A percentile compares a stretch with the other conserved stretches of the same genome.
Conservation (phyloP, 2,888 invertebrate species). For the Leucania comma region DNA sequence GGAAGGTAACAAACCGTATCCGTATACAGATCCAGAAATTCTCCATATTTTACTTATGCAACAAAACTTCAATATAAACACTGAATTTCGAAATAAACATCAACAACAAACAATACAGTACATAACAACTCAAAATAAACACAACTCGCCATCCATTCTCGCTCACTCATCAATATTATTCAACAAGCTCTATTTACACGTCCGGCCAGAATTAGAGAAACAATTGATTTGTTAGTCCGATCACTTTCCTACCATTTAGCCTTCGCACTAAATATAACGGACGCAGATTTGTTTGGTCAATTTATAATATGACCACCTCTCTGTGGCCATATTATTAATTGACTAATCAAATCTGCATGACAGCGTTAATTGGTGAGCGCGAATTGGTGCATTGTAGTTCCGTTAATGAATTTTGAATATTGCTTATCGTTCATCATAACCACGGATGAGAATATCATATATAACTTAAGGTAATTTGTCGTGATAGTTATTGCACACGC, state of each 20-base stretch:
- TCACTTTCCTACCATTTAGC: neutral
- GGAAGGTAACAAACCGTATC: too few relatives aligned
- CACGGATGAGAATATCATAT: too few relatives aligned
- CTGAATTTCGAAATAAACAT: neutral
- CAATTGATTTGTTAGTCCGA: slow-evolving; percentile 24
- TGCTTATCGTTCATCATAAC: too few relatives aligned
- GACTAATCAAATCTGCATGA: too few relatives aligned
- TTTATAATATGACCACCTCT: slow-evolving; percentile 21
- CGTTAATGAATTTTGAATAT: too few relatives aligned
- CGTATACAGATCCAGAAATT: too few relatives aligned
- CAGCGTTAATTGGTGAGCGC: too few relatives aligned
- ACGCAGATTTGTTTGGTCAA: neutral
- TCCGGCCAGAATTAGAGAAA: slow-evolving; percentile 13
- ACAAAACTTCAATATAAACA: neutral
- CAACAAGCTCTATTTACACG: slow-evolving; percentile 27
- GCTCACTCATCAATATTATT: slow-evolving; percentile 16
- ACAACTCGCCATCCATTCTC: slow-evolving; percentile 17
- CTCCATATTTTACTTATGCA: too few relatives aligned
- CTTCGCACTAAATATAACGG: slow-evolving; percentile 14
- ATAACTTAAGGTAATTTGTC: too few relatives aligned
- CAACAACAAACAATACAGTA: slow-evolving; percentile 10
- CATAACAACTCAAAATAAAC: slow-evolving; percentile 3
- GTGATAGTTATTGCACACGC: too few relatives aligned
- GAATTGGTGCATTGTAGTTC: too few relatives aligned
- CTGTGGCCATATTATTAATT: too few relatives aligned